These are phyloP conservation scores for Temnothorax unifasciatus DNA, from an alignment of 2,888 invertebrate species.

Conservation along the genomic window DNA sequence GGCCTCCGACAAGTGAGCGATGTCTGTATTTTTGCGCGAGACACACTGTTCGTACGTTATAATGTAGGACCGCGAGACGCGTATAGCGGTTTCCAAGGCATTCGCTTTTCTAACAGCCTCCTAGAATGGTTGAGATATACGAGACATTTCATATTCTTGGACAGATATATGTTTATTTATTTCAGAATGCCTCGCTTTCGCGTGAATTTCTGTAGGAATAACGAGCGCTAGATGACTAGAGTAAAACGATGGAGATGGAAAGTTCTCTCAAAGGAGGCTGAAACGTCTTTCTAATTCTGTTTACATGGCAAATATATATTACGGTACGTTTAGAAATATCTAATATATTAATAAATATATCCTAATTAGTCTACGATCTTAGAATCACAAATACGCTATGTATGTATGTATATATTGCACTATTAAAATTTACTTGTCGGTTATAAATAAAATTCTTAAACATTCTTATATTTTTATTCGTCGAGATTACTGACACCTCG, in stretches of 20 bases:
- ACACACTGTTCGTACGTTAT: constrained; percentile 4
- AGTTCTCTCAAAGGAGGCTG: constrained; percentile 1
- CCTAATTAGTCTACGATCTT: neutral
- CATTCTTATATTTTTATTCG: neutral
- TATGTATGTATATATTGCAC: too few species aligned
- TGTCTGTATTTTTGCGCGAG: constrained; percentile 26
- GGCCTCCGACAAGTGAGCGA: constrained; percentile 36
- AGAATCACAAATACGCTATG: neutral
- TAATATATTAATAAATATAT: neutral
- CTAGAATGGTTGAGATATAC: neutral
- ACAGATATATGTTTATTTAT: constrained; percentile 15
- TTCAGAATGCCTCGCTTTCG: neutral
- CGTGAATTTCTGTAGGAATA: neutral
- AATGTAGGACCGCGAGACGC: neutral
- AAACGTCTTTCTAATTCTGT: constrained; percentile 28
- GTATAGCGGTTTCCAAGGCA: constrained; percentile 33
- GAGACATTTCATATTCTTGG: neutral
- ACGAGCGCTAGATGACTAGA: constrained; percentile 19
- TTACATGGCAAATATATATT: constrained; percentile 8
- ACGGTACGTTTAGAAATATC: neutral
- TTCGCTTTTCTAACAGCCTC: constrained; percentile 26
- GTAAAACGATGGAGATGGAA: constrained; percentile 41
- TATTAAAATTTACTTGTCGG: neutral
- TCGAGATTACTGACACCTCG: neutral
- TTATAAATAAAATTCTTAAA: neutral